Evolutionary conservation across 2,888 invertebrate species (phyloP).

Genomic region (Ophraella communa): DNA sequence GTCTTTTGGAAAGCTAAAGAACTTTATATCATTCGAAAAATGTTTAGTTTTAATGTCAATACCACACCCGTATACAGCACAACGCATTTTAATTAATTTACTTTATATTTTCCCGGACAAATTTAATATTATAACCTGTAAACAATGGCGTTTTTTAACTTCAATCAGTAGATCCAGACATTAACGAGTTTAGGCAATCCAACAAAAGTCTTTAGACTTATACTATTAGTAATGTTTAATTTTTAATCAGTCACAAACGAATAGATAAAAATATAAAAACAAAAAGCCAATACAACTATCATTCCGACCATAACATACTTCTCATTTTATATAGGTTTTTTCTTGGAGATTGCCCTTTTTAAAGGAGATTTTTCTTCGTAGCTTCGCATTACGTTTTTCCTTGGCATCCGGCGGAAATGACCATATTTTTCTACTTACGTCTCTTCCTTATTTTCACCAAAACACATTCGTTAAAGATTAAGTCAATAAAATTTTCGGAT

Average conservation of each 20-base stretch:
- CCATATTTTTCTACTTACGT: slow-evolving; percentile 46
- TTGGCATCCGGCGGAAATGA: slow-evolving; percentile 47
- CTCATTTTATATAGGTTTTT: slow-evolving; percentile 17
- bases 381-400: slow-evolving; percentile 42
- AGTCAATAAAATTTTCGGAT: slow-evolving; percentile 43
- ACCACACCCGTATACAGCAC: too few relatives aligned
- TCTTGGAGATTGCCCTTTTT: slow-evolving; percentile 33
- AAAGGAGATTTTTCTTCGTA: slow-evolving; percentile 37
- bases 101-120: too few relatives aligned
- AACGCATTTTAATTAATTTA: too few relatives aligned
- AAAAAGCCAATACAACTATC: slow-evolving; percentile 5
- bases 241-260: neutral
- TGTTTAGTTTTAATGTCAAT: too few relatives aligned
- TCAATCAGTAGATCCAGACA: too few relatives aligned
- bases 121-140: too few relatives aligned
- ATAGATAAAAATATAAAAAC: neutral
- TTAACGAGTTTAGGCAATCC: too few relatives aligned
- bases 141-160: too few relatives aligned
- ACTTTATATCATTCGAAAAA: too few relatives aligned
- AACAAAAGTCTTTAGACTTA: too few relatives aligned
- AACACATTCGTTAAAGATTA: slow-evolving; percentile 42
- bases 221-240: too few relatives aligned
- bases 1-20: too few relatives aligned
- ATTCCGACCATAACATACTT: slow-evolving; percentile 1
- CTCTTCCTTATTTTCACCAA: slow-evolving; percentile 40